Conservation (phyloP, 2,113 vertebrate species). For the Corvus cornix region DNA sequence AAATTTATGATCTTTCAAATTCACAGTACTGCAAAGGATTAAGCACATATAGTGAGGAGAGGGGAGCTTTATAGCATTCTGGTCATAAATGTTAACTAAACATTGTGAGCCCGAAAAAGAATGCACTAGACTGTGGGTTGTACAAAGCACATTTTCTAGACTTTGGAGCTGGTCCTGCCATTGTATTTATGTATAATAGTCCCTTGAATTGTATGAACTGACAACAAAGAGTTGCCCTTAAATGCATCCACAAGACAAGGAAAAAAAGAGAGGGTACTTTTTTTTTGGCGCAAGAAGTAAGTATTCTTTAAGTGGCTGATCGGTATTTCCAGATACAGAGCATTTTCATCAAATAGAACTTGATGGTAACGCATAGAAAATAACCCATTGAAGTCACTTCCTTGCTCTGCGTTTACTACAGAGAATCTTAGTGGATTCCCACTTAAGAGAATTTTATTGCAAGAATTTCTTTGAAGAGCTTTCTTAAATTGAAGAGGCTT, state of each 20-base stretch:
- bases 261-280: not conserved
- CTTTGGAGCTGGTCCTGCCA: not conserved
- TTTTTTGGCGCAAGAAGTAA: not conserved
- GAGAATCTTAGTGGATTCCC: not conserved
- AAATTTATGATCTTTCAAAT: not conserved
- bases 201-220: not conserved
- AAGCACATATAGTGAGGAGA: not conserved
- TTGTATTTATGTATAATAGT: not conserved
- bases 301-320: not conserved
- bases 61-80: not conserved
- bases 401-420: not conserved
- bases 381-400: not conserved
- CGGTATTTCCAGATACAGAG: not conserved
- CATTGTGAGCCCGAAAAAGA: not conserved
- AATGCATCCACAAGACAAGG: not conserved
- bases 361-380: not conserved
- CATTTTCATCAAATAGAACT: not conserved
- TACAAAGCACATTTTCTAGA: not conserved
- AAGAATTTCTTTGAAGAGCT: not conserved
- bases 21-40: not conserved
- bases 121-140: fast-evolving
- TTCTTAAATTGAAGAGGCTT: not conserved
- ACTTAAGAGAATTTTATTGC: not conserved
- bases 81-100: not conserved
- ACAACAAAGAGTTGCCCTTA: not conserved